Conservation (phyloP, 2,797 vertebrate species). For the Sebastes diploproa region DNA sequence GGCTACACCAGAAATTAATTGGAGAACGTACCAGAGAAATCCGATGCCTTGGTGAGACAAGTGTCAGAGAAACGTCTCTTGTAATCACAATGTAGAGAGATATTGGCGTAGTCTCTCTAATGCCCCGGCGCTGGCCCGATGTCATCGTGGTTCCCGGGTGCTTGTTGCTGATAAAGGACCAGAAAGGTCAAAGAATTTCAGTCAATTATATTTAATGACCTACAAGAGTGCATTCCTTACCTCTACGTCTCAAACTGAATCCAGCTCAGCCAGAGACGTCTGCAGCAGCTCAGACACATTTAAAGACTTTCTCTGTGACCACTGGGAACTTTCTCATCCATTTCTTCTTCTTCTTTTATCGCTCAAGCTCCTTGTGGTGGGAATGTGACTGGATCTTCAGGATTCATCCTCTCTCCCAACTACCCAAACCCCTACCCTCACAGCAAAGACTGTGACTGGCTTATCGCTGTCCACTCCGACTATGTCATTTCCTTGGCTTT, state of each 20-base stretch:
- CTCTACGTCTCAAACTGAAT: background rate
- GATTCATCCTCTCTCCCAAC: constrained; percentile 97
- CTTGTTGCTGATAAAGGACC: background rate
- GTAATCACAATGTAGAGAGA: background rate
- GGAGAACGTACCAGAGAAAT: background rate
- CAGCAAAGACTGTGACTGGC: constrained; percentile 98
- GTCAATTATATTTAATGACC: constrained; percentile 42
- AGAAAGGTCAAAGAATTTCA: constrained; percentile 29
- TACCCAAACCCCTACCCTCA: constrained; percentile 97
- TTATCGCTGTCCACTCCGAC: constrained; percentile 91
- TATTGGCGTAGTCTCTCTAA: constrained; percentile 1
- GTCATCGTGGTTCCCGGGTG: background rate
- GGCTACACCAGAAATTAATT: background rate
- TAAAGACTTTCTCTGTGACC: constrained; percentile 8
- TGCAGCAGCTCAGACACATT: background rate
- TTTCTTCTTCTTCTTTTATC: constrained; percentile 1
- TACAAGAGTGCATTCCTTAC: background rate
- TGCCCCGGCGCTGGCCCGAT: background rate
- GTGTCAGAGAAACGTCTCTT: background rate
- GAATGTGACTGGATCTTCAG: constrained; percentile 95
- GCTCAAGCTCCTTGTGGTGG: constrained; percentile 95
- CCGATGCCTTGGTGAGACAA: background rate
- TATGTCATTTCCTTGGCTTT: constrained; percentile 98
- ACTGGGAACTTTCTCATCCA: background rate
- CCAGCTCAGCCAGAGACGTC: background rate